Evolutionary conservation across 2,888 invertebrate genomes (phyloP), one percentile per base, ranked within the genome.

Genomic region (Sarcophaga caerulescens): DNA sequence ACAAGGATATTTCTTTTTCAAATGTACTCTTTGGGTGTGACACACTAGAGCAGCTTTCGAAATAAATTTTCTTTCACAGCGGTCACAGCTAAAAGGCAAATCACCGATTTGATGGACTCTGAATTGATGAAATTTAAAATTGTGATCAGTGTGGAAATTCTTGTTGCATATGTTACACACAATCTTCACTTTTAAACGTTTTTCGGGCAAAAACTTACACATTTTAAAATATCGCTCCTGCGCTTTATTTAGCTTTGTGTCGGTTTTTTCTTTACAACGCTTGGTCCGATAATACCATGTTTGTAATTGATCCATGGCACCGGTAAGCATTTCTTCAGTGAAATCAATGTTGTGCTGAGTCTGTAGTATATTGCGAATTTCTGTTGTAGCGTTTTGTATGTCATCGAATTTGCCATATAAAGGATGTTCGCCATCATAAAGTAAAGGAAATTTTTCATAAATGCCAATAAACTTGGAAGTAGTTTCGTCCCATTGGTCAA

Each of bases 61-160:
- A 0, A 80, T 74, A 78, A 91, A 90, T 23, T 88, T 88, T 0
- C 90, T 90, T 2, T 90, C 89, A 69, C 91, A 91, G 5, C 83
- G 66, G 0, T 73, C 45, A 65, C 91, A 91, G 52, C 89, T 89
- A 19, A 90, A 91, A 1, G 91, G 90, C 35, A 89, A 62, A 19
- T 91, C 91, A 0, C 91, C 91, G 14, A 91, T 88, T 23, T 89
- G 87, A 79, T 91, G 91, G 0, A 85, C 87, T 71, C 90, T 91
- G 14, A 82, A 89, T 60, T 90, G 76, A 63, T 91, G 91, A 10
- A 88, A 82, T 77, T 90, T 91, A 4, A 89, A 87, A 4, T 89
- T 89, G 14, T 88, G 87, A 52, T 91, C 90, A 0, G 89, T 89
- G 17, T 66, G 88, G 5, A 89, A 89, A 10, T 85, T 83, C 52